Evolutionary conservation across 2,113 vertebrate species (phyloP).

Genomic region (Pipa parva): DNA sequence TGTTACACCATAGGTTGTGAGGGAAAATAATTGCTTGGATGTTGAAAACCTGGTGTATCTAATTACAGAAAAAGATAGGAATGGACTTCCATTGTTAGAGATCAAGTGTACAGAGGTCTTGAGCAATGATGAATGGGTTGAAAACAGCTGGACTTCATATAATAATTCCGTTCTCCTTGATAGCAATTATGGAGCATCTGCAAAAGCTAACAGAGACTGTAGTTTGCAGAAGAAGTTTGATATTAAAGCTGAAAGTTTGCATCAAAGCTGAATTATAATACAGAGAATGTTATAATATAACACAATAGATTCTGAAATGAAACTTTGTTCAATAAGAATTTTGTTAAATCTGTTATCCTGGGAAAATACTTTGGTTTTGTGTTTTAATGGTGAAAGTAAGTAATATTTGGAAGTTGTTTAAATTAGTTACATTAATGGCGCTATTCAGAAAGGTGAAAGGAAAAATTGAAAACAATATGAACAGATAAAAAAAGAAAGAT

Average conservation of each 20-base stretch:
- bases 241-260: constrained; percentile 28
- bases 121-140: constrained; percentile 22
- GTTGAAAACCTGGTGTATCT: constrained; percentile 33
- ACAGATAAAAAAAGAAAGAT: no score
- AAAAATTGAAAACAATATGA: no score
- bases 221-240: constrained; percentile 39
- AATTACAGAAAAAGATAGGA: constrained; percentile 34
- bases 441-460: background rate
- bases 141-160: constrained; percentile 39
- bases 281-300: no score
- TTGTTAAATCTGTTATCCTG: no score
- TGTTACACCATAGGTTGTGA: constrained; percentile 18
- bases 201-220: constrained; percentile 22
- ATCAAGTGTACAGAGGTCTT: constrained; percentile 36
- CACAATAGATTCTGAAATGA: no score
- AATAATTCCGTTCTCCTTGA: constrained; percentile 30
- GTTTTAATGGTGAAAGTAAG: no score
- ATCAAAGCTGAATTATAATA: constrained; percentile 37
- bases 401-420: no score
- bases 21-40: constrained; percentile 36
- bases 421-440: constrained; percentile 13
- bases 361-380: no score
- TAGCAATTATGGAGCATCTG: constrained; percentile 31
- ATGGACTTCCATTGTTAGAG: constrained; percentile 37
- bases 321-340: no score